Percentiles rank a stretch among this genome's conserved stretches.
These are phyloP conservation scores for Labia minor DNA, from an alignment of 2,888 invertebrate genomes.

Conservation along the genomic window DNA sequence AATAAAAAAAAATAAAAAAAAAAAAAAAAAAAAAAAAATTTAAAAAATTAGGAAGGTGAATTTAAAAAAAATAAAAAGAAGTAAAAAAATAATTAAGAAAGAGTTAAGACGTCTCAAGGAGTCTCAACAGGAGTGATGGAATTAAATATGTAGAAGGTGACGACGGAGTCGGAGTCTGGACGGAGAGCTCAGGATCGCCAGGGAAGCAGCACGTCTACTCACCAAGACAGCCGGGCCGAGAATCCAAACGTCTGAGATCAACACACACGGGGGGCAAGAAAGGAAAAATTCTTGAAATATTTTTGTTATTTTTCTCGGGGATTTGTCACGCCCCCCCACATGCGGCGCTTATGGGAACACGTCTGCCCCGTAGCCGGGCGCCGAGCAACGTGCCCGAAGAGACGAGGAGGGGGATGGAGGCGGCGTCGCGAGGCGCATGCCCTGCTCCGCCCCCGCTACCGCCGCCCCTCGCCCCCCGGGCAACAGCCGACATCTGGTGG, in stretches of 20 bases:
- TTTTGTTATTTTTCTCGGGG: conserved; percentile 13
- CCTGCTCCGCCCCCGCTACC: not conserved
- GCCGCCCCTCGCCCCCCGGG: not conserved
- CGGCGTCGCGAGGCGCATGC: conserved; percentile 7
- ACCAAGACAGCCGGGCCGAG: conserved; percentile 13
- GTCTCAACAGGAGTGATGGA: not conserved
- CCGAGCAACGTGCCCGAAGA: not conserved
- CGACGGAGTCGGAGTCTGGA: not conserved
- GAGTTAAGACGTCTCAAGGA: not conserved
- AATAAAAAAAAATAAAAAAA: not conserved
- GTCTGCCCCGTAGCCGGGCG: not conserved
- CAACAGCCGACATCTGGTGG: not conserved
- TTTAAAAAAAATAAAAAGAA: not conserved
- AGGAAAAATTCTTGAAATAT: conserved; percentile 13
- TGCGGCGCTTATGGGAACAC: not conserved
- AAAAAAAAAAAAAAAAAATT: conserved; percentile 5
- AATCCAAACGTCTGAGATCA: conserved; percentile 5
- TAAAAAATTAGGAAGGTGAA: not conserved
- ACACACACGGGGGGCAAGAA: conserved; percentile 13
- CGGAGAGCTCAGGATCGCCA: conserved; percentile 8
- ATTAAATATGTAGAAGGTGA: not conserved
- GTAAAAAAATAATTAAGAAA: not conserved
- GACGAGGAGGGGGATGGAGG: not conserved
- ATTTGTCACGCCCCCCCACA: not conserved
- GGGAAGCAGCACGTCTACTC: conserved; percentile 13